Conservation (phyloP, 2,888 invertebrate species). For the Augochlorella aurata region DNA sequence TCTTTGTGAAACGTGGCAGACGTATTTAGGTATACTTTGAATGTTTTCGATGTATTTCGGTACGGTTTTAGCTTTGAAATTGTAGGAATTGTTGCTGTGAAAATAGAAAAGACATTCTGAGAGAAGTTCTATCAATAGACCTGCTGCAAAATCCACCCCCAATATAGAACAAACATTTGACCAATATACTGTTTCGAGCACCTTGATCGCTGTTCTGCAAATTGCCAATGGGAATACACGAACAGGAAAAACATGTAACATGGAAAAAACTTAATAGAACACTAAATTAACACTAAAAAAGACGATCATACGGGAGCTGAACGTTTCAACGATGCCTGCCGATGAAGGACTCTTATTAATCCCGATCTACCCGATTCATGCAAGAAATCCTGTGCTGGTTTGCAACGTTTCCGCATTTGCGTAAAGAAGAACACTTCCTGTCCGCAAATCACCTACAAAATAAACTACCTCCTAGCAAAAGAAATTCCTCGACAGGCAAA, state of each 20-base stretch:
- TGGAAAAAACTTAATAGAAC: background rate
- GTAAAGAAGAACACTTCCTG: background rate
- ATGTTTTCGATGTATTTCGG: background rate
- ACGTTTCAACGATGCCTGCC: background rate
- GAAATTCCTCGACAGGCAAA: background rate
- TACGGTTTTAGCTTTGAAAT: background rate
- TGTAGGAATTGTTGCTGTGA: background rate
- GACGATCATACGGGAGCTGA: background rate
- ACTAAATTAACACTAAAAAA: background rate
- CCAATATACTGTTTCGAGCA: background rate
- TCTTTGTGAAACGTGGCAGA: background rate
- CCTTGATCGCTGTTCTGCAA: background rate
- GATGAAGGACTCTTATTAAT: background rate
- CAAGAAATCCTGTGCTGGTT: background rate
- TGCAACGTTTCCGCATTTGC: background rate
- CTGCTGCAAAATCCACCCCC: background rate
- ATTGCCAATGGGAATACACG: background rate
- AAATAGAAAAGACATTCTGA: background rate
- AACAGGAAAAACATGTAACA: background rate
- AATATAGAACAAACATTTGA: background rate
- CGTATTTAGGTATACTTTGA: background rate
- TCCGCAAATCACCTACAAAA: background rate
- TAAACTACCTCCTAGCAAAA: background rate
- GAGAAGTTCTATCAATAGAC: background rate
- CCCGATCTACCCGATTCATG: background rate